These are phyloP conservation scores for Lingula anatina DNA, from an alignment of 2,888 invertebrate genomes.

Conservation along the genomic window DNA sequence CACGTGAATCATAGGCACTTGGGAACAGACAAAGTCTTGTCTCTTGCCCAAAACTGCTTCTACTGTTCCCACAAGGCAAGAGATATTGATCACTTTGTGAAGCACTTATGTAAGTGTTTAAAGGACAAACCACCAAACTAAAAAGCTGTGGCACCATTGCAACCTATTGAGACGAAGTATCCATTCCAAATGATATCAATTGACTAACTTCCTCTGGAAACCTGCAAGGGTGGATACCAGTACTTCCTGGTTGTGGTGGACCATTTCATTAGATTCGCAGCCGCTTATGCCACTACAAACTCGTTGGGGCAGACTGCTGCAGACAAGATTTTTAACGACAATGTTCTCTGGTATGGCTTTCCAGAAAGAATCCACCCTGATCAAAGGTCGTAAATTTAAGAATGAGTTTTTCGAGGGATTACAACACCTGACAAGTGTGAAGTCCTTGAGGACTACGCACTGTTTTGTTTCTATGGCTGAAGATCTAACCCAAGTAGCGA, in stretches of 20 bases:
- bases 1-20: slow-evolving; percentile 10
- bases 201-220: slow-evolving; percentile 13
- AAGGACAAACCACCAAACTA: slow-evolving; percentile 6
- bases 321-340: no score
- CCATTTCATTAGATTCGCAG: slow-evolving; percentile 8
- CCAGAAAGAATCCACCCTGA: slow-evolving; percentile 3
- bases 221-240: slow-evolving; percentile 9
- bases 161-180: slow-evolving; percentile 8
- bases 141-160: slow-evolving; percentile 4
- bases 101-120: slow-evolving; percentile 8
- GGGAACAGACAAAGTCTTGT: no score
- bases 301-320: slow-evolving; percentile 7
- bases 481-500: no score
- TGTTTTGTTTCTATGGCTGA: no score
- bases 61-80: slow-evolving; percentile 14
- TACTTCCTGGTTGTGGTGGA: no score
- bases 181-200: slow-evolving; percentile 13
- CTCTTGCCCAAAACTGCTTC: no score
- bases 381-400: not conserved
- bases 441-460: slow-evolving; percentile 3
- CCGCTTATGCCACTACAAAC: slow-evolving; percentile 7
- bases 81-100: slow-evolving; percentile 10
- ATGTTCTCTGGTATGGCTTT: slow-evolving; percentile 1
- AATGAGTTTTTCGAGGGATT: not conserved
- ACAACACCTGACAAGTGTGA: not conserved